Evolutionary conservation across 1,140 invertebrate species (phyloP).

Genomic region (Agraylea sexmaculata): DNA sequence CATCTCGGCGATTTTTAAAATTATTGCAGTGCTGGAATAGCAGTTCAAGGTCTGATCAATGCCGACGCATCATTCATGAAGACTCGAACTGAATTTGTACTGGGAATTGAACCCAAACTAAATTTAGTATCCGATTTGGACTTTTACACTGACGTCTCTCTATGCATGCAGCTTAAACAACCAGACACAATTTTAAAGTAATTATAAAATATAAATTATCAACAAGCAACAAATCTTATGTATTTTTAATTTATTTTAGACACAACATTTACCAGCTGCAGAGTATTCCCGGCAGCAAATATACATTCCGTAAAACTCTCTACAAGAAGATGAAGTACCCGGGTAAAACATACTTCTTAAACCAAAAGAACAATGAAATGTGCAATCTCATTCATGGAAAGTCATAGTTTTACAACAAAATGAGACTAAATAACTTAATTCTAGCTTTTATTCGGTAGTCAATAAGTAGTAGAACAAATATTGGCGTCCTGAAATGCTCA

Average conservation of each 20-base stretch:
- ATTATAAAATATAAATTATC: conserved; percentile 20
- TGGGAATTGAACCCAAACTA: conserved; percentile 58
- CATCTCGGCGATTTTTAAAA: not conserved
- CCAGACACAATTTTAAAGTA: conserved; percentile 55
- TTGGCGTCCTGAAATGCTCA: too few species aligned
- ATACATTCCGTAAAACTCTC: conserved; percentile 47
- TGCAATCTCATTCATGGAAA: conserved; percentile 40
- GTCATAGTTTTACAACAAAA: too few species aligned
- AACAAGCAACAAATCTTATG: not conserved
- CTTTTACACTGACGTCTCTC: conserved; percentile 61
- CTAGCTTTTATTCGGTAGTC: too few species aligned
- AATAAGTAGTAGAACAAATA: too few species aligned
- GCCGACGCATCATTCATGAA: conserved; percentile 57
- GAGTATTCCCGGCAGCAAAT: conserved; percentile 54
- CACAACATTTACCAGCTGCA: conserved; percentile 57
- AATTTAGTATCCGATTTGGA: conserved; percentile 67
- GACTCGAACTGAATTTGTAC: conserved; percentile 56
- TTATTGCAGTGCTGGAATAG: conserved; percentile 53
- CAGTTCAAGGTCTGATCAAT: conserved; percentile 52
- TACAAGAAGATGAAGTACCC: conserved; percentile 40
- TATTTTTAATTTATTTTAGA: conserved; percentile 31
- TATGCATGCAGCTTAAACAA: conserved; percentile 71
- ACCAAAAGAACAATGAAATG: conserved; percentile 71
- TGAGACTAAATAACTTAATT: too few species aligned
- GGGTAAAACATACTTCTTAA: conserved; percentile 61